Percentiles rank a stretch among this genome's conserved stretches.
These are phyloP conservation scores for Epirrita christyi DNA, from an alignment of 2,888 invertebrate species.

Conservation along the genomic window DNA sequence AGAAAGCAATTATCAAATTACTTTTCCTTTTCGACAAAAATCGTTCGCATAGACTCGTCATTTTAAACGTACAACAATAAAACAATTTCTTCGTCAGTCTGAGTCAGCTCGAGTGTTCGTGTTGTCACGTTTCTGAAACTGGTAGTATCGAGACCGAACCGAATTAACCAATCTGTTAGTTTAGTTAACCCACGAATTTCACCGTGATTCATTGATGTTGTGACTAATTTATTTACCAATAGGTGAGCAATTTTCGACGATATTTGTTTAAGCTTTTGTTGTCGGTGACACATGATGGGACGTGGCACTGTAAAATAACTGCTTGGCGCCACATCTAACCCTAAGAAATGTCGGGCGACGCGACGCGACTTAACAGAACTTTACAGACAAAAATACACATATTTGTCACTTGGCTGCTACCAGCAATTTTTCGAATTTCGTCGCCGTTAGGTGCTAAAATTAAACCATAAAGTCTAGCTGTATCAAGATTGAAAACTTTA, in stretches of 20 bases:
- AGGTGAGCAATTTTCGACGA: constrained; percentile 18
- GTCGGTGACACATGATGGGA: constrained; percentile 8
- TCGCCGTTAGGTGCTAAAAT: background rate
- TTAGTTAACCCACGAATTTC: constrained; percentile 40
- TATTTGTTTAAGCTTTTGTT: constrained; percentile 8
- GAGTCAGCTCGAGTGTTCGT: constrained; percentile 66
- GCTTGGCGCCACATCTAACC: constrained; percentile 10
- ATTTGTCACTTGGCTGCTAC: no score
- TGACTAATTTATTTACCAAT: constrained; percentile 47
- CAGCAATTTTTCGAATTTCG: background rate
- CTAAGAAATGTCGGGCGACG: background rate
- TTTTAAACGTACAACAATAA: constrained; percentile 46
- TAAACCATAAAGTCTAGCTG: background rate
- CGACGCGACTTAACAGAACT: constrained; percentile 2
- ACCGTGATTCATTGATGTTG: constrained; percentile 56
- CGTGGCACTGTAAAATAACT: constrained; percentile 1
- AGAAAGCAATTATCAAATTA: constrained; percentile 14
- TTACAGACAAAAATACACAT: background rate
- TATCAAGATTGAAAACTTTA: background rate
- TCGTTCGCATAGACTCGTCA: constrained; percentile 36
- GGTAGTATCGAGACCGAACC: constrained; percentile 43
- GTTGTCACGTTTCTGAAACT: constrained; percentile 62
- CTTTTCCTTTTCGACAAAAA: background rate
- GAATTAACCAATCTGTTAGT: constrained; percentile 37
- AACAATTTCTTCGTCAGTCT: constrained; percentile 54